These are phyloP conservation scores for Vesta saturnalis DNA, from an alignment of 2,888 invertebrate genomes.

Conservation along the genomic window DNA sequence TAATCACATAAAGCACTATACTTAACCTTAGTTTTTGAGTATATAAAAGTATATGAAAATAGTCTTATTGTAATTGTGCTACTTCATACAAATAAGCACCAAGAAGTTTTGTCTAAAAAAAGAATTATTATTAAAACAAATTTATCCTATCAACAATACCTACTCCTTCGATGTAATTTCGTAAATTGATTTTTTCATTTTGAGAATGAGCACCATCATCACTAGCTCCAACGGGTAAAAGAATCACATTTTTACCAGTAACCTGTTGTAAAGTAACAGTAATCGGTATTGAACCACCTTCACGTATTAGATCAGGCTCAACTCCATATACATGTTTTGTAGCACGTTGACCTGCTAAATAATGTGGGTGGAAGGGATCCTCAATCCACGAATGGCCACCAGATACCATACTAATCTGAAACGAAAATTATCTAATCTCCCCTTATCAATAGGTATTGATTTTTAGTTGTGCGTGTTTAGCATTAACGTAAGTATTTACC, in stretches of 20 bases:
- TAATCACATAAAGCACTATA: background rate
- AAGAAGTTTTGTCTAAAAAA: slow-evolving; percentile 86
- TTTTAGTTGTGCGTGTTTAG: background rate
- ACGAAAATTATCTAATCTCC: background rate
- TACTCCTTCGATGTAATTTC: slow-evolving; percentile 95
- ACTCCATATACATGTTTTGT: slow-evolving; percentile 86
- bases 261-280: slow-evolving; percentile 93
- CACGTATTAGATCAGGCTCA: slow-evolving; percentile 94
- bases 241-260: slow-evolving; percentile 91
- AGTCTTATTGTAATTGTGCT: slow-evolving; percentile 60
- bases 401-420: slow-evolving; percentile 65
- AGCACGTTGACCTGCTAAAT: slow-evolving; percentile 85
- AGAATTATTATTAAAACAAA: slow-evolving; percentile 1
- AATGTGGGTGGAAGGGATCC: slow-evolving; percentile 92
- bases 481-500: slow-evolving; percentile 63
- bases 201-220: slow-evolving; percentile 99
- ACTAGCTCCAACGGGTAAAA: slow-evolving; percentile 93
- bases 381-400: slow-evolving; percentile 94
- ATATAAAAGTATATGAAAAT: background rate
- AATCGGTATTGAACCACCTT: slow-evolving; percentile 98
- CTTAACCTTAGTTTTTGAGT: background rate
- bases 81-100: slow-evolving; percentile 91
- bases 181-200: slow-evolving; percentile 95
- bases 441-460: too few species aligned
- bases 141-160: slow-evolving; percentile 54